A percentile compares a stretch with the other conserved stretches of the same genome.
phyloP scores from a whole-genome alignment of 2,797 vertebrate genomes.

The Cuniculus paca region DNA sequence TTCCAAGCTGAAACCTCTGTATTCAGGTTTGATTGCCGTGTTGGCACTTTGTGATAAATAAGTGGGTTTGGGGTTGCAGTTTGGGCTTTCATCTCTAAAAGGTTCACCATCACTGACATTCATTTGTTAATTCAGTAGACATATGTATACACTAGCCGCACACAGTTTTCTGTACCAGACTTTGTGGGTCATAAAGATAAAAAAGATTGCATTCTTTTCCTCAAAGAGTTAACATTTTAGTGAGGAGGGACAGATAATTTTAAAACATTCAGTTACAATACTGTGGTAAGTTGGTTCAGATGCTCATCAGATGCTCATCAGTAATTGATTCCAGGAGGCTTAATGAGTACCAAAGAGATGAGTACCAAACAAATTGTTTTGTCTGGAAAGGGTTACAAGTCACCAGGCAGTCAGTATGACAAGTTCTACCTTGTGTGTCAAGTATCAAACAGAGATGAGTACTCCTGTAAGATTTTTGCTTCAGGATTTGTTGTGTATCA shows the following conservation, averaged over 20 bases:
- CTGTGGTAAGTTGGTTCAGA: not conserved
- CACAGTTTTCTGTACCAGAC: not conserved
- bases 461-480: not conserved
- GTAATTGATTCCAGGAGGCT: not conserved
- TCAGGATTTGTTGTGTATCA: not conserved
- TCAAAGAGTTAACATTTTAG: slow-evolving; percentile 5
- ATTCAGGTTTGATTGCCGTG: not conserved
- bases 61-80: not conserved
- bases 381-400: not conserved
- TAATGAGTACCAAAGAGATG: not conserved
- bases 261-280: not conserved
- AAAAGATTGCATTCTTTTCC: not conserved
- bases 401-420: not conserved
- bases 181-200: not conserved
- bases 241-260: slow-evolving; percentile 1
- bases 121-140: not conserved
- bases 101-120: not conserved
- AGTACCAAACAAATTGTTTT: not conserved
- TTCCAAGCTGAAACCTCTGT: not conserved
- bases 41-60: not conserved
- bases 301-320: not conserved
- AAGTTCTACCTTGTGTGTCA: not conserved
- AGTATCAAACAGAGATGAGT: not conserved
- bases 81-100: not conserved
- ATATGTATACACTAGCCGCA: not conserved